Conservation (phyloP, 2,888 invertebrate species). For the Scotopteryx bipunctaria region DNA sequence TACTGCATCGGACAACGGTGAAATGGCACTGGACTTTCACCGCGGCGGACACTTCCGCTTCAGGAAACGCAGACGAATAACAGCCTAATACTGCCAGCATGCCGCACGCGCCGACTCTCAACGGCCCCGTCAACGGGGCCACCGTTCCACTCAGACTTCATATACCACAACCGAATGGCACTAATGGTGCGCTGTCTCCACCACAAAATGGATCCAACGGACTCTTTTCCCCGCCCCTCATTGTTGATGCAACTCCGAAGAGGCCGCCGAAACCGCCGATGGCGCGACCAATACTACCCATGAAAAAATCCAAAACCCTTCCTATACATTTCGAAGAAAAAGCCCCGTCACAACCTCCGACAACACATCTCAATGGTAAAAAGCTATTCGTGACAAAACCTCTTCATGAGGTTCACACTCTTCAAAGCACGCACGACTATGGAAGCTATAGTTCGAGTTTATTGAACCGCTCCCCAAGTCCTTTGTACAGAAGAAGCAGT, state of each 20-base stretch:
- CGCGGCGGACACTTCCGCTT: constrained; percentile 71
- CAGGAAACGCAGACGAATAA: constrained; percentile 69
- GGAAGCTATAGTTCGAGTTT: constrained; percentile 48
- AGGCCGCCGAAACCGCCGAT: constrained; percentile 74
- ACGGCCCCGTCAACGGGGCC: constrained; percentile 46
- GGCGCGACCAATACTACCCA: constrained; percentile 66
- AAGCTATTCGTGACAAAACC: constrained; percentile 72
- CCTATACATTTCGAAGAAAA: constrained; percentile 75
- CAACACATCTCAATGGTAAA: constrained; percentile 62
- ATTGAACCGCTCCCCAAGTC: constrained; percentile 66
- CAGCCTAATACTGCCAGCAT: constrained; percentile 50
- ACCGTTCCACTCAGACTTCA: constrained; percentile 59
- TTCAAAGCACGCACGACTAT: constrained; percentile 56
- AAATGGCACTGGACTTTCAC: constrained; percentile 79
- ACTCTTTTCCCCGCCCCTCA: constrained; percentile 65
- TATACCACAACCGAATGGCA: constrained; percentile 62
- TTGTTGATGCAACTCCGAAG: constrained; percentile 69
- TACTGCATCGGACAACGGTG: constrained; percentile 67
- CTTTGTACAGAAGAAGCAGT: constrained; percentile 66
- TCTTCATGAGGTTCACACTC: constrained; percentile 71
- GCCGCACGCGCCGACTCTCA: constrained; percentile 61
- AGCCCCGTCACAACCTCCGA: constrained; percentile 59
- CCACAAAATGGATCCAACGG: constrained; percentile 53
- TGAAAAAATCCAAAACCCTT: constrained; percentile 75
- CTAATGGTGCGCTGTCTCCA: constrained; percentile 35